Base-by-base conservation (phyloP, 2,888 invertebrate genomes). In the Drosophila ezoana region DNA sequence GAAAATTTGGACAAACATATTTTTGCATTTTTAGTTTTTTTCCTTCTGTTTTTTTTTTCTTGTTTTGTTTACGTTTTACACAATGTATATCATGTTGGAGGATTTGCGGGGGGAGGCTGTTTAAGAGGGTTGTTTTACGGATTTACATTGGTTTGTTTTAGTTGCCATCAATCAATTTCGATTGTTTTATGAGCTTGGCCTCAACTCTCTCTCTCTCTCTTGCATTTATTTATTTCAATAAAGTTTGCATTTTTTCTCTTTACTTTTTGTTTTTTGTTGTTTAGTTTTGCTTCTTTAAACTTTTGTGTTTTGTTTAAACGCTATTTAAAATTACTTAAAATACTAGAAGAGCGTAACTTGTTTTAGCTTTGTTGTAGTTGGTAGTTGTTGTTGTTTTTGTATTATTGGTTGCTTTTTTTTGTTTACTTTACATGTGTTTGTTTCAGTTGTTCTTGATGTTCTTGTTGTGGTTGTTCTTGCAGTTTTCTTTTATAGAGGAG, bases 261-360 rank as follows among this genome's bases (percentile, higher is more conserved):
- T 64, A 44, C 58, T 64, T 56, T 18, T 13, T 66, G 61, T 64
- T 61, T 57, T 56, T 61, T 48, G 41, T 66, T 59, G 41, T 66
- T 59, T 59, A 60, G 37, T 58, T 77, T 71, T 65, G 57, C 56
- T 68, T 65, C 20, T 70, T 67, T 81, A 56, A 67, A 65, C 61
- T 81, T 58, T 80, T 68, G 63, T 52, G 28, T 64, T 76, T 75
- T 76, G 72, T 81, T 86, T 86, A 77, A 77, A 71, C 71, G 67
- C 83, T 84, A 84, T 84, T 81, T 87, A 87, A 85, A 84, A 87
- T 85, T 87, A 85, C 87, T 87, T 87, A 85, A 70, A 73, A 84
- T 84, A 84, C 87, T 85, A 85, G 84, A 83, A 86, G 83, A 86
- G 87, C 85, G 87, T 84, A 84, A 79, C 87, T 79, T 80, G 72